These are phyloP conservation scores for Brachionus plicatilis DNA, from an alignment of 1,140 invertebrate genomes.

Conservation along the genomic window DNA sequence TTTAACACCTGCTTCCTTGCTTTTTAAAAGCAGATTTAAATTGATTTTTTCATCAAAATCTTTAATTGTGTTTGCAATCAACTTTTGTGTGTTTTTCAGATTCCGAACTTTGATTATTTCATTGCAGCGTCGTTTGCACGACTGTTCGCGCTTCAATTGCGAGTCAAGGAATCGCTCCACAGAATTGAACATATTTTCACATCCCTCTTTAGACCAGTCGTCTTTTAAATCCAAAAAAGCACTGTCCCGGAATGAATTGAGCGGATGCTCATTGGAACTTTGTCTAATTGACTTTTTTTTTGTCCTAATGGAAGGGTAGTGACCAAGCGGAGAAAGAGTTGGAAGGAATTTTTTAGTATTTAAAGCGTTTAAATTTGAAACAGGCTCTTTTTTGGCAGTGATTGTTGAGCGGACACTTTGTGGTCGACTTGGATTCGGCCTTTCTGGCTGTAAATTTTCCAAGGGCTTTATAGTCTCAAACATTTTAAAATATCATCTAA, in stretches of 20 bases:
- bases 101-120: not conserved
- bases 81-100: not conserved
- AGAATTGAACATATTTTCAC: not conserved
- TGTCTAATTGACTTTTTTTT: not conserved
- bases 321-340: not conserved
- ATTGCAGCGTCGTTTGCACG: not conserved
- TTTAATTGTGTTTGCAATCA: not conserved
- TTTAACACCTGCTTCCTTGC: not conserved
- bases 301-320: not conserved
- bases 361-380: not conserved
- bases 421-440: not conserved
- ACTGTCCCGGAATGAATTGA: not conserved
- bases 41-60: constrained; percentile 31
- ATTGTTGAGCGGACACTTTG: not conserved
- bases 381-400: not conserved
- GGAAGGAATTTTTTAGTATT: constrained; percentile 22
- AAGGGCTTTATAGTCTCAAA: not conserved
- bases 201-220: constrained; percentile 10
- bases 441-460: not conserved
- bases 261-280: not conserved
- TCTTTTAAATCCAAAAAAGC: not conserved
- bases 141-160: constrained; percentile 10
- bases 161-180: not conserved
- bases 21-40: not conserved
- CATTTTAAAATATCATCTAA: not conserved